Evolutionary conservation across 2,888 invertebrate species (phyloP), one percentile per base, ranked within the genome.

Genomic region (Tholera decimalis): DNA sequence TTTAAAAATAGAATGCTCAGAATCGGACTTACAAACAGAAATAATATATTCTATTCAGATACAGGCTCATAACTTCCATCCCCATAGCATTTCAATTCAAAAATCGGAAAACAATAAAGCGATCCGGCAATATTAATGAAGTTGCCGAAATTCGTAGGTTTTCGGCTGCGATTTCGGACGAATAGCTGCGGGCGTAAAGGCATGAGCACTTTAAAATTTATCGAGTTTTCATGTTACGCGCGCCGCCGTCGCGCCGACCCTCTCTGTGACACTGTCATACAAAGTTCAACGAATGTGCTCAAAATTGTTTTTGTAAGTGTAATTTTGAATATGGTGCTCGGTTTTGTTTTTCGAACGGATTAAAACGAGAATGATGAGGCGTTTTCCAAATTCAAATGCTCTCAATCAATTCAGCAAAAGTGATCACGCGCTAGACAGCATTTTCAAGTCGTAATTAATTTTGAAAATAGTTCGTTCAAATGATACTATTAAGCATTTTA

Each of bases 131-230:
- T 80, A 80, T 82, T 82, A 83, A 82, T 83, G 80, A 80, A 82
- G 74, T 83, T 73, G 73, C 78, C 80, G 74, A 76, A 73, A 71
- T 73, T 73, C 67, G 73, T 65, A 64, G 66, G 64, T 79, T 76
- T 82, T 80, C 70, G 82, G 87, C 85, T 83, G 86, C 82, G 86
- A 82, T 81, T 79, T 80, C 72, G 79, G 75, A 82, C 84, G 83
- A 83, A 87, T 88, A 83, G 89, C 90, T 87, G 83, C 86, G 78
- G 91, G 92, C 91, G 83, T 81, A 80, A 84, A 84, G 88, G 86
- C 77, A 78, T 78, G 84, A 85, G 86, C 91, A 92, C 92, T 93
- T 92, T 92, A 93, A 93, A 93, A 93, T 93, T 93, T 91, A 93
- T 93, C 89, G 93, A 93, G 91, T 92, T 93, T 93, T 91, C 93